Evolutionary conservation across 2,888 invertebrate genomes (phyloP).

Genomic region (Ferrisia virgata): DNA sequence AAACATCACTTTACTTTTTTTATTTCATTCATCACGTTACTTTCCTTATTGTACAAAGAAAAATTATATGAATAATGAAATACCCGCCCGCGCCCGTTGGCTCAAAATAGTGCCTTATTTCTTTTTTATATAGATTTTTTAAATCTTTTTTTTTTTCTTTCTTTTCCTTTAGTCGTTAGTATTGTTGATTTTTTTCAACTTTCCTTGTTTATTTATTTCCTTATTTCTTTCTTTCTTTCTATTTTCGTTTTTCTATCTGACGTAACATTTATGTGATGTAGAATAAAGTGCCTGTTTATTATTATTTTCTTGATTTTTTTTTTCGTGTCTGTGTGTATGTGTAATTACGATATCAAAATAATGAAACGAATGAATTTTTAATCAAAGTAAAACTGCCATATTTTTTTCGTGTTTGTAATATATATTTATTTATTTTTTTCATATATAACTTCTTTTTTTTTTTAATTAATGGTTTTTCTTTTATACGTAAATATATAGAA

Average conservation of each 20-base stretch:
- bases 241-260: slow-evolving; percentile 2
- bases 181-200: slow-evolving; percentile 25
- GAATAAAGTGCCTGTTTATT: slow-evolving; percentile 3
- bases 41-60: not conserved
- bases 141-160: not conserved
- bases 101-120: not conserved
- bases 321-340: too few species aligned
- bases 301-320: not conserved
- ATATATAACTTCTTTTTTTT: slow-evolving; percentile 7
- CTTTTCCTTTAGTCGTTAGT: not conserved
- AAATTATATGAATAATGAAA: not conserved
- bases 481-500: not conserved
- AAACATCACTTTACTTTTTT: not conserved
- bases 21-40: not conserved
- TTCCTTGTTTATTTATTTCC: too few species aligned
- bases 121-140: not conserved
- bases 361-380: slow-evolving; percentile 1
- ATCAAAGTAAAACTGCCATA: slow-evolving; percentile 41
- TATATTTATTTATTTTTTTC: slow-evolving; percentile 1
- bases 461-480: slow-evolving; percentile 3
- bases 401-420: slow-evolving; percentile 27
- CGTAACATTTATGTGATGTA: slow-evolving; percentile 28
- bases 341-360: slow-evolving; percentile 40
- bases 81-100: not conserved
- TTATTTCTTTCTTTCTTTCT: too few species aligned